These are phyloP conservation scores for Ispidina lecontei DNA, from an alignment of 2,797 vertebrate species.

Conservation along the genomic window DNA sequence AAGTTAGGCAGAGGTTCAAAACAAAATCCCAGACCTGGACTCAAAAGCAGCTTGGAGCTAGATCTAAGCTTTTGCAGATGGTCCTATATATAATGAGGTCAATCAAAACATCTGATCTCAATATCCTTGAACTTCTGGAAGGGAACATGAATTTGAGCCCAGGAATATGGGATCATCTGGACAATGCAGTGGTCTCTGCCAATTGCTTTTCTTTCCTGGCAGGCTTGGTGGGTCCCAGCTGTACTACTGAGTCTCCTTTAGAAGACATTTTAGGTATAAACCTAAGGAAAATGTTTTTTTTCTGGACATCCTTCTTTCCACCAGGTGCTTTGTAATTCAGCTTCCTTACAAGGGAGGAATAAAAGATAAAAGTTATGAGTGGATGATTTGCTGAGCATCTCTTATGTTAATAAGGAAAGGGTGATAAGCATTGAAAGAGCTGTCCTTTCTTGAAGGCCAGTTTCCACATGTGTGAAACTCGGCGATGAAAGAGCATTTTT, in stretches of 20 bases:
- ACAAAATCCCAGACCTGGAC: conserved; percentile 23
- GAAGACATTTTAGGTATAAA: conserved; percentile 8
- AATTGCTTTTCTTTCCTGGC: conserved; percentile 36
- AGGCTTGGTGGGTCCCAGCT: background rate
- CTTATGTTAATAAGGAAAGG: background rate
- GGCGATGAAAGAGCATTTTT: background rate
- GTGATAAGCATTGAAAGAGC: background rate
- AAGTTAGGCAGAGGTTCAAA: conserved; percentile 42
- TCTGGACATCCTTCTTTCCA: background rate
- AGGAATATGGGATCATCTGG: conserved; percentile 34
- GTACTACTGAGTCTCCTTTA: background rate
- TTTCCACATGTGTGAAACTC: background rate
- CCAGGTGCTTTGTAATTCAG: background rate
- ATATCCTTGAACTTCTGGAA: conserved; percentile 47
- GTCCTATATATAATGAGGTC: conserved; percentile 52
- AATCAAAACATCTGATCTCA: conserved; percentile 58
- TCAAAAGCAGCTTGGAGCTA: conserved; percentile 38
- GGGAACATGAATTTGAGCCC: conserved; percentile 6
- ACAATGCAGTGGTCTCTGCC: conserved; percentile 2
- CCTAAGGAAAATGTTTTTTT: background rate
- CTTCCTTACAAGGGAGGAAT: background rate
- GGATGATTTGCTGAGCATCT: background rate
- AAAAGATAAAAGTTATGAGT: background rate
- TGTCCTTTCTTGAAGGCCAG: background rate
- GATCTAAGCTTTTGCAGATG: conserved; percentile 58